These are phyloP conservation scores for Catharus minimus DNA, from an alignment of 2,113 vertebrate genomes.

Conservation along the genomic window DNA sequence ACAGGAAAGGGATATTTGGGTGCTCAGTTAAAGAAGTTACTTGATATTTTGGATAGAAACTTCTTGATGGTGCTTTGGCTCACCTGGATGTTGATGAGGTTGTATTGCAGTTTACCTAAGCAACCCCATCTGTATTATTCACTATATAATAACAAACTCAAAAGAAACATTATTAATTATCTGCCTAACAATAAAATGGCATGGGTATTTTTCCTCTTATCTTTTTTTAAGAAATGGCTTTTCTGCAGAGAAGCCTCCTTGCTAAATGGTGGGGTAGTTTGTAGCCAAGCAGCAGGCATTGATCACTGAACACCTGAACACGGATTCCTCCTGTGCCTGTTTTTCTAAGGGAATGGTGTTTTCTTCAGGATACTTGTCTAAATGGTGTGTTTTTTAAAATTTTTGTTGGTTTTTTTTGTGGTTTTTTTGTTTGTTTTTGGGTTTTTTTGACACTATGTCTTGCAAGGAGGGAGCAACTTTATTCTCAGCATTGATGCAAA, in stretches of 20 bases:
- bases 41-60: not conserved
- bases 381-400: not conserved
- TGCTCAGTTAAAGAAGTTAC: not conserved
- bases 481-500: not conserved
- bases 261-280: not conserved
- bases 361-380: not conserved
- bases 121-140: not conserved
- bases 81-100: not conserved
- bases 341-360: not conserved
- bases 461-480: not conserved
- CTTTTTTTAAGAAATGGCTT: not conserved
- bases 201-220: no score
- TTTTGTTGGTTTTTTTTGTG: no score
- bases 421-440: no score
- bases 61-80: not conserved
- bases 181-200: not conserved
- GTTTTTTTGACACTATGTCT: rapidly evolving
- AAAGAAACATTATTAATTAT: not conserved
- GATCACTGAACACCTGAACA: not conserved
- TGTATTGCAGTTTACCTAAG: not conserved
- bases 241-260: not conserved
- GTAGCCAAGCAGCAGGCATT: not conserved
- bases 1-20: not conserved
- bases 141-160: not conserved
- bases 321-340: not conserved